Percentiles rank a stretch among this genome's conserved stretches.
phyloP scores from a whole-genome alignment of 2,113 vertebrate genomes.

The Spea bombifrons region DNA sequence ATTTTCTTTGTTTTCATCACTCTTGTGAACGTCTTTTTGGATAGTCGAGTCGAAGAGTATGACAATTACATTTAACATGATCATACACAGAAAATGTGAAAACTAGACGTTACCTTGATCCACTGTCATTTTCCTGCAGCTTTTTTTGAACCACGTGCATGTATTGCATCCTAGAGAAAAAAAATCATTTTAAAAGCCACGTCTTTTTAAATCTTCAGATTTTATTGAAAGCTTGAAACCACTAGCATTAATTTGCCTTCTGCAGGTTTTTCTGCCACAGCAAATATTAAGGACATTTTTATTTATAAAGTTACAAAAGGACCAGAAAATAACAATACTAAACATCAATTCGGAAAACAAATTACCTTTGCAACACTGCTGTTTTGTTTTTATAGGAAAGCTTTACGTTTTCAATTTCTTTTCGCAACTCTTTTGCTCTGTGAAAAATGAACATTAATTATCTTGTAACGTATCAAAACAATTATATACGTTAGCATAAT shows the following conservation, averaged over 20 bases:
- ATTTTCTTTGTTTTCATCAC: too few species aligned
- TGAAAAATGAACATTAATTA: constrained; percentile 50
- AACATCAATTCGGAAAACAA: background rate
- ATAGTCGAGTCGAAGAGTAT: too few species aligned
- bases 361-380: constrained; percentile 58
- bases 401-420: constrained; percentile 48
- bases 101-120: constrained; percentile 53
- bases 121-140: constrained; percentile 25
- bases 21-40: too few species aligned
- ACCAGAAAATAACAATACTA: too few species aligned
- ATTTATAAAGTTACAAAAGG: too few species aligned
- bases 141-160: constrained; percentile 48
- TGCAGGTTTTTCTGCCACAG: too few species aligned
- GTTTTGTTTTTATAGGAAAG: constrained; percentile 52
- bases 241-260: too few species aligned
- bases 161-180: constrained; percentile 54
- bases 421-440: constrained; percentile 43
- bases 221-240: too few species aligned
- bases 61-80: background rate
- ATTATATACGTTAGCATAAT: too few species aligned
- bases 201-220: background rate
- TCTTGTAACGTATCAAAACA: too few species aligned
- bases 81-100: too few species aligned
- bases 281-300: too few species aligned
- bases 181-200: background rate